These are phyloP conservation scores for Tipula vernalis DNA, from an alignment of 2,888 invertebrate genomes.

Conservation along the genomic window DNA sequence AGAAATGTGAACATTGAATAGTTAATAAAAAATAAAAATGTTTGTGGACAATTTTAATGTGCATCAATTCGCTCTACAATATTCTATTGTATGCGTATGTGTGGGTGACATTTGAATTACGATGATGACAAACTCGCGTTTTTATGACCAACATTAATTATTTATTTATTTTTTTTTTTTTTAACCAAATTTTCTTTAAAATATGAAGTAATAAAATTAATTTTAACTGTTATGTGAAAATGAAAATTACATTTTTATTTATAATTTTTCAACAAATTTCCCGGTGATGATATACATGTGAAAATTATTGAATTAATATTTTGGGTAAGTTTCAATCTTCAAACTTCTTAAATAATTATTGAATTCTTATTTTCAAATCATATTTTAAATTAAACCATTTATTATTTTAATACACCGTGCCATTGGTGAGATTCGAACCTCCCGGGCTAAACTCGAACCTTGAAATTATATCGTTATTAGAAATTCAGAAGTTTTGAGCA, in stretches of 20 bases:
- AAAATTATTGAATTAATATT: background rate
- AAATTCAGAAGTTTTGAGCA: too few relatives aligned
- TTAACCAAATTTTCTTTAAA: background rate
- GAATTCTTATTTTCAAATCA: too few relatives aligned
- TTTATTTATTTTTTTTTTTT: background rate
- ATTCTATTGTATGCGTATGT: background rate
- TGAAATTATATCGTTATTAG: too few relatives aligned
- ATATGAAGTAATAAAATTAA: too few relatives aligned
- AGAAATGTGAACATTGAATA: background rate
- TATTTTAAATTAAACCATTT: too few relatives aligned
- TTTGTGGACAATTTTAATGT: background rate
- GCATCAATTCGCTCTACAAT: background rate
- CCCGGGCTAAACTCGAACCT: too few relatives aligned
- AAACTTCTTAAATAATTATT: too few relatives aligned
- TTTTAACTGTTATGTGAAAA: too few relatives aligned
- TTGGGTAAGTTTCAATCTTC: too few relatives aligned
- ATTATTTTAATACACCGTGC: too few relatives aligned
- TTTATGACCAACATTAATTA: background rate
- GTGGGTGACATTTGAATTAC: background rate
- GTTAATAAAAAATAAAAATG: background rate
- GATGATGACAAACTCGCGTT: background rate
- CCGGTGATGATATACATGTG: background rate
- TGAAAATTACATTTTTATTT: background rate
- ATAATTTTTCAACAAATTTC: background rate
- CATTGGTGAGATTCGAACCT: too few relatives aligned